Evolutionary conservation across 2,797 vertebrate species (phyloP).

Genomic region (Pseudochirops corinnae): DNA sequence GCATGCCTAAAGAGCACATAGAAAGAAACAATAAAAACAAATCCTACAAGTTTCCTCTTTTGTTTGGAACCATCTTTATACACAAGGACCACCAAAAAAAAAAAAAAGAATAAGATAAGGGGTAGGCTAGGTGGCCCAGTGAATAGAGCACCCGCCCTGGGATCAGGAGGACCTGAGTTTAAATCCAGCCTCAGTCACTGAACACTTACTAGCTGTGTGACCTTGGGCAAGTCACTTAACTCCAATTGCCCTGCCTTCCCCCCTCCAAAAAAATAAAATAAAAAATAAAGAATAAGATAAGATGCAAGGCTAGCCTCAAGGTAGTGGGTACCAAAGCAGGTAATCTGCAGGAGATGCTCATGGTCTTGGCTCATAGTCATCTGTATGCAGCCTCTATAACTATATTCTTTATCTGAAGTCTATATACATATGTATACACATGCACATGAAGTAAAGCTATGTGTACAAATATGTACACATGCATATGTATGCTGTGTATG

Average conservation of each 20-base stretch:
- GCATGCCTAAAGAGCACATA: not conserved
- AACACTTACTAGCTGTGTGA: too few species aligned
- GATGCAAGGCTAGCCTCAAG: not conserved
- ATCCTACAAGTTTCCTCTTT: constrained; percentile 96
- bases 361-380: not conserved
- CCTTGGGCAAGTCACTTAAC: too few species aligned
- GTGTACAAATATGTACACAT: not conserved
- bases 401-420: not conserved
- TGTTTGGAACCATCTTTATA: constrained; percentile 97
- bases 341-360: not conserved
- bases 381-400: not conserved
- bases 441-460: not conserved
- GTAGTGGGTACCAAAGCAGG: not conserved
- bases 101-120: too few species aligned
- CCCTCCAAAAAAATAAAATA: too few species aligned
- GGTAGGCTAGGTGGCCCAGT: too few species aligned
- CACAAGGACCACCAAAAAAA: constrained; percentile 97
- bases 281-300: not conserved
- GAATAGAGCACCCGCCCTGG: too few species aligned
- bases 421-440: not conserved
- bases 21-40: constrained; percentile 15
- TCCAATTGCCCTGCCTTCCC: too few species aligned
- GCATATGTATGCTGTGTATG: not conserved
- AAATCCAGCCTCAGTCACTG: too few species aligned
- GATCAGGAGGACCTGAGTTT: too few species aligned